Percentiles rank a stretch among this genome's conserved stretches.
phyloP scores from a whole-genome alignment of 2,888 invertebrate species.

The Dryocosmus kuriphilus region DNA sequence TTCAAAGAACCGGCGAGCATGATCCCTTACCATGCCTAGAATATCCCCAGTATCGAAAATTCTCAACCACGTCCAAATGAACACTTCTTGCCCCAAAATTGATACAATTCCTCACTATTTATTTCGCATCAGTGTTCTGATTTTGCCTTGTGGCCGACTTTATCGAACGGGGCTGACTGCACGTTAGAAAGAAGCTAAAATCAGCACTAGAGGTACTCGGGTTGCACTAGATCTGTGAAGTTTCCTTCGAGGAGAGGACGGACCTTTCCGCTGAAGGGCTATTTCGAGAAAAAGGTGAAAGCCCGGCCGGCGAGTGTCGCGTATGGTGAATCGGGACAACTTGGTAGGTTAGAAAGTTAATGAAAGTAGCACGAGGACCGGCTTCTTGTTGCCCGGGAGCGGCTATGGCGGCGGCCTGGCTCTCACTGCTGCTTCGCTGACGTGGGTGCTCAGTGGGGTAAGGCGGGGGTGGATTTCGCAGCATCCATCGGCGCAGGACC shows the following conservation, averaged over 20 bases:
- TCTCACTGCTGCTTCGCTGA: slow-evolving; percentile 71
- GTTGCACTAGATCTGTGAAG: not conserved
- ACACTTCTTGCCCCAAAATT: not conserved
- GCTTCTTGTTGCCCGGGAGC: slow-evolving; percentile 70
- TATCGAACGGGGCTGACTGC: slow-evolving; percentile 25
- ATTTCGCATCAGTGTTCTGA: slow-evolving; percentile 21
- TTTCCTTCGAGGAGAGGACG: not conserved
- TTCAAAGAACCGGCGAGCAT: slow-evolving; percentile 12
- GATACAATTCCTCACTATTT: not conserved
- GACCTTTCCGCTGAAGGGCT: not conserved
- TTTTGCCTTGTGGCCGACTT: slow-evolving; percentile 31
- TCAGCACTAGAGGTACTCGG: not conserved
- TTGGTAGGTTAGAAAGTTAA: slow-evolving; percentile 35
- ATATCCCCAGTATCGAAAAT: not conserved
- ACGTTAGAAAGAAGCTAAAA: slow-evolving; percentile 30
- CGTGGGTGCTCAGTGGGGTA: slow-evolving; percentile 50
- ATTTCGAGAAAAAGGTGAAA: not conserved
- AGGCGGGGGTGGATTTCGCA: slow-evolving; percentile 62
- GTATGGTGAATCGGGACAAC: slow-evolving; percentile 6
- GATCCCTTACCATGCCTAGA: not conserved
- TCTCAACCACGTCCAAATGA: not conserved
- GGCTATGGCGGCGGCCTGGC: slow-evolving; percentile 77
- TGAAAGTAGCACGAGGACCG: slow-evolving; percentile 47
- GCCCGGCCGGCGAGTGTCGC: slow-evolving; percentile 5
- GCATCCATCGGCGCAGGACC: slow-evolving; percentile 76